Percentiles rank a stretch among this genome's conserved stretches.
These are phyloP conservation scores for Lampris incognitus DNA, from an alignment of 2,113 vertebrate genomes.

Conservation along the genomic window DNA sequence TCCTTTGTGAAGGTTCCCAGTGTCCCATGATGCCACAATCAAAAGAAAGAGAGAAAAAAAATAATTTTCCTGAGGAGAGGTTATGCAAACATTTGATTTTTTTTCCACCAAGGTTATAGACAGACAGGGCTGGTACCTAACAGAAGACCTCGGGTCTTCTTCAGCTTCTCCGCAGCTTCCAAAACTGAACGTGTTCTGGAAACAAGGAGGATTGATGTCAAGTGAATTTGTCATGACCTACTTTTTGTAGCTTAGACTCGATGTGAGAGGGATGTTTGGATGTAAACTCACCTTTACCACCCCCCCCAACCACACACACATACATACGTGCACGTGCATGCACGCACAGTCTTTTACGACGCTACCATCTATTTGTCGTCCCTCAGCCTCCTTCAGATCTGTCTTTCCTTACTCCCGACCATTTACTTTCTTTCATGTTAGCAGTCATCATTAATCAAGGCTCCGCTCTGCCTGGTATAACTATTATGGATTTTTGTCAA, in stretches of 20 bases:
- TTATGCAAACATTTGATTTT: no score
- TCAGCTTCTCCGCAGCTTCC: no score
- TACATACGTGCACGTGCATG: no score
- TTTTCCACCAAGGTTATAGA: no score
- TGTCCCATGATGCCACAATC: background rate
- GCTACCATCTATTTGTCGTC: slow-evolving; percentile 62
- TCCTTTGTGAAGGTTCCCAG: background rate
- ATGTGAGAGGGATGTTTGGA: background rate
- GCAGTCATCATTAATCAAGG: slow-evolving; percentile 71
- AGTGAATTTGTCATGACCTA: slow-evolving; percentile 19
- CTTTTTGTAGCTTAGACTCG: slow-evolving; percentile 42
- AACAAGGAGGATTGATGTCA: no score
- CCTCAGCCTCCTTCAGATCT: slow-evolving; percentile 54
- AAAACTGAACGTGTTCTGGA: no score
- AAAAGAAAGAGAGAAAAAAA: no score
- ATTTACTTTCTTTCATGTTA: slow-evolving; percentile 70
- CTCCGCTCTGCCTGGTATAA: slow-evolving; percentile 48
- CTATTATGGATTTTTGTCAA: slow-evolving; percentile 75
- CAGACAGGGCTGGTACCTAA: no score
- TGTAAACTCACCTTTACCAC: no score
- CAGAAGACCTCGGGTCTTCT: no score
- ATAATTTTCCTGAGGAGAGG: no score
- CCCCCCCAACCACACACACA: no score
- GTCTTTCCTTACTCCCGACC: slow-evolving; percentile 44
- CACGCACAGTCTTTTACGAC: slow-evolving; percentile 33